Evolutionary conservation across 2,888 invertebrate genomes (phyloP).

Genomic region (Andrena fulva): DNA sequence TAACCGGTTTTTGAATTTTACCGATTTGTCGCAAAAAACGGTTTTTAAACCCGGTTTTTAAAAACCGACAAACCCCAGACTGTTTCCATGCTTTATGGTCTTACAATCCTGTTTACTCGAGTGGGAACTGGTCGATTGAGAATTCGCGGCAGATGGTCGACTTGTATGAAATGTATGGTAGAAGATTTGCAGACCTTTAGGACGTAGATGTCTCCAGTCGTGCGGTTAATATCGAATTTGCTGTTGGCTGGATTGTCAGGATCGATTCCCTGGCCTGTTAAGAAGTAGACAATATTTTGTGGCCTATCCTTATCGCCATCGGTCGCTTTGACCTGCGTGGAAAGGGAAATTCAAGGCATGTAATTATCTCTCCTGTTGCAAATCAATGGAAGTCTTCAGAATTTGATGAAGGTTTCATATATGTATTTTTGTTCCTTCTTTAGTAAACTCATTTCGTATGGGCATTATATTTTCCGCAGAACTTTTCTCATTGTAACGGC

Average conservation of each 20-base stretch:
- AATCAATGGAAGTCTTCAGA: background rate
- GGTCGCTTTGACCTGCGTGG: slow-evolving; percentile 94
- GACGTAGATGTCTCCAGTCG: slow-evolving; percentile 97
- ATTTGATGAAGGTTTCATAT: background rate
- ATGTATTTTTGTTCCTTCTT: too few species aligned
- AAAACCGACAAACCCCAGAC: too few species aligned
- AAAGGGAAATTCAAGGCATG: background rate
- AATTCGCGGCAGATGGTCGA: background rate
- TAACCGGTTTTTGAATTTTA: too few species aligned
- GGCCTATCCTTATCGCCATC: slow-evolving; percentile 98
- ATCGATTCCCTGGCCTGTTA: slow-evolving; percentile 98
- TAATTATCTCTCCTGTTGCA: background rate
- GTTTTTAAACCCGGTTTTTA: too few species aligned
- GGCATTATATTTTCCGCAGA: too few species aligned
- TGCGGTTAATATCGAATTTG: slow-evolving; percentile 98
- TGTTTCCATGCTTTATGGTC: too few species aligned
- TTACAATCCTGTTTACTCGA: too few species aligned
- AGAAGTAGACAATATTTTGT: slow-evolving; percentile 97
- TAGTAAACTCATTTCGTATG: too few species aligned
- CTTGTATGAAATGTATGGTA: background rate
- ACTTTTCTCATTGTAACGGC: background rate
- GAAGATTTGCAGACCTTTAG: slow-evolving; percentile 89
- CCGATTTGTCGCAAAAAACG: too few species aligned
- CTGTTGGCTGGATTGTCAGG: slow-evolving; percentile 97
- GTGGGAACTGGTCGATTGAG: background rate